Evolutionary conservation across 2,797 vertebrate genomes (phyloP), one percentile per base, ranked within the genome.

Genomic region (Chrosomus eos): DNA sequence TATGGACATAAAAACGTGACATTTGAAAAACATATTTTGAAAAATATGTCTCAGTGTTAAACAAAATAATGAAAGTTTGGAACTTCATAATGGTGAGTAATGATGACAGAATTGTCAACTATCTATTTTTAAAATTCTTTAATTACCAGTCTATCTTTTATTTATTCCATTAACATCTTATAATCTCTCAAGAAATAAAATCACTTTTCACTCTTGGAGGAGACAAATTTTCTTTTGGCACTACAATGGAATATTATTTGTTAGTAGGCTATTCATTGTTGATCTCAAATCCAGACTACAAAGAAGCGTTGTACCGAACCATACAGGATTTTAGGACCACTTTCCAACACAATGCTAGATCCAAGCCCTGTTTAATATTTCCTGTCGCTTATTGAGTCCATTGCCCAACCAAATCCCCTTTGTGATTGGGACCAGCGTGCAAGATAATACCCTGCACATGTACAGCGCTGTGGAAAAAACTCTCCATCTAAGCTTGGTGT

Each of bases 381-480:
- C 40, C 55, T 82, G 21, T 74, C 6, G 23, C 70, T 48, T 36
- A 18, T 36, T 71, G 28, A 78, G 79, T 74, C 14, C 18, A 19
- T 82, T 60, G 13, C 58, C 26, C 67, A 23, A n/a, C 5, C 26
- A 73, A 78, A 66, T 78, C 55, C 58, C 71, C 28, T 36, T 71
- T 82, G 66, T 64, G 74, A 60, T 83, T 58, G 45, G 21, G 78
- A 60, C 31, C 26, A 75, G 73, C 7, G 21, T 58, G 68, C 36
- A 74, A 71, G 66, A 55, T 80, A 78, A 82, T 82, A 38, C 45
- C 53, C 36, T 58, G 64, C 43, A 78, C 45, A 36, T 78, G 43
- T 58, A 70, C 28, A 73, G 51, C 28, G 26, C 55, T 76, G 23
- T 80, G 51, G 31, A 70, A 53, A 80, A 28, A 36, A 58, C 81